Percentiles rank a stretch among this genome's conserved stretches.
Conservation (phyloP, 2,888 invertebrate genomes). For the Osedax frankpressi region DNA sequence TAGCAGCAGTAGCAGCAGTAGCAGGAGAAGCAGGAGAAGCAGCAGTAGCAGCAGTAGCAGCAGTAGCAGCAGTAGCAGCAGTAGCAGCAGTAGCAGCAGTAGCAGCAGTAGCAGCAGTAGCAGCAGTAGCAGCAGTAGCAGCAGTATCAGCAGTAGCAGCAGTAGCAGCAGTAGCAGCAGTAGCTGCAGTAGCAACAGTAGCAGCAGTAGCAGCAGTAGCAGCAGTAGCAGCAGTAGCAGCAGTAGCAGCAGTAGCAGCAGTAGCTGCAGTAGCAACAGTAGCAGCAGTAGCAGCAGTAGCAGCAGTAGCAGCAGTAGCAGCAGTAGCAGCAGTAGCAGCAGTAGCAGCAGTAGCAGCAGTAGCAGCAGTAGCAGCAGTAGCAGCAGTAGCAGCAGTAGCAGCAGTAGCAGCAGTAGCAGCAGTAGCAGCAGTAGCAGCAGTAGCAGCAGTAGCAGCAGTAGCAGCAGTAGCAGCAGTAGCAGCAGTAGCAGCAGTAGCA, state of each 20-base stretch:
- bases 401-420: background rate
- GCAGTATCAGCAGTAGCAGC: no score
- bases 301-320: background rate
- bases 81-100: no score
- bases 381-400: background rate
- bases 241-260: background rate
- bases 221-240: background rate
- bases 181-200: conserved; percentile 4
- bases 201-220: background rate
- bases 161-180: background rate
- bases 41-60: background rate
- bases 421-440: conserved; percentile 5
- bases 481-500: conserved; percentile 17
- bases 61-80: background rate
- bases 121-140: no score
- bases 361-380: background rate
- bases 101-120: no score
- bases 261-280: conserved; percentile 1
- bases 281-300: background rate
- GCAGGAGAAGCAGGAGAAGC: background rate
- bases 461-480: conserved; percentile 14
- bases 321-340: background rate
- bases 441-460: conserved; percentile 10
- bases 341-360: background rate
- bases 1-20: background rate